Percentiles rank a stretch among this genome's conserved stretches.
Conservation (phyloP, 2,888 invertebrate genomes). For the Xiphydria camelus region DNA sequence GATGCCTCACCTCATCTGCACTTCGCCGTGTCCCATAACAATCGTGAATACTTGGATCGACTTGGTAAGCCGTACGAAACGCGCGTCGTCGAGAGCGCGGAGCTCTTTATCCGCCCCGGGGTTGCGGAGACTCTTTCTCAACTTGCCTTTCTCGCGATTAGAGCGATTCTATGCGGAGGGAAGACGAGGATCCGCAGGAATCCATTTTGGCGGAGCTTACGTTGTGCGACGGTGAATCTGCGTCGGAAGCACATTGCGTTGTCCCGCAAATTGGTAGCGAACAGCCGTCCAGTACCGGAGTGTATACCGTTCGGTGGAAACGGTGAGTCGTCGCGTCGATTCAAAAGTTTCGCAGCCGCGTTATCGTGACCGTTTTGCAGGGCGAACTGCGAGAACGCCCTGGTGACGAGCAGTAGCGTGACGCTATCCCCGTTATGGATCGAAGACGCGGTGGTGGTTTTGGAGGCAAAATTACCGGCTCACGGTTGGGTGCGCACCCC, state of each 20-base stretch:
- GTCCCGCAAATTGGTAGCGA: constrained; percentile 55
- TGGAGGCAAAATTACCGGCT: constrained; percentile 70
- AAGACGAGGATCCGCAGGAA: constrained; percentile 25
- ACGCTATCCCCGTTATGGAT: constrained; percentile 63
- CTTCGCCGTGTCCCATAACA: constrained; percentile 71
- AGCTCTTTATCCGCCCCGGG: too few species aligned
- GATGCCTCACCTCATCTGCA: constrained; percentile 70
- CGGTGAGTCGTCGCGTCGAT: constrained; percentile 51
- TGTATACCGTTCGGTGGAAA: constrained; percentile 63
- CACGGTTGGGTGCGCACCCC: constrained; percentile 75
- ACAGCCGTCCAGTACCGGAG: constrained; percentile 60
- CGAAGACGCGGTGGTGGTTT: constrained; percentile 66
- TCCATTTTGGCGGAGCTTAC: constrained; percentile 51
- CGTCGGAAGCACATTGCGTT: constrained; percentile 61
- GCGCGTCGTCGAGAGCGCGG: too few species aligned
- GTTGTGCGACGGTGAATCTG: constrained; percentile 60
- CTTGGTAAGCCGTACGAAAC: constrained; percentile 63
- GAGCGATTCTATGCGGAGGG: constrained; percentile 45
- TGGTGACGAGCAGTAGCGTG: constrained; percentile 61
- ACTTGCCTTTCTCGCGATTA: too few species aligned
- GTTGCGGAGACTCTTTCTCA: too few species aligned
- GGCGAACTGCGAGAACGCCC: constrained; percentile 37
- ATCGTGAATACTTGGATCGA: constrained; percentile 70
- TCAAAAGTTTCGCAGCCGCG: constrained; percentile 1
- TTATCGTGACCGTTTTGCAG: constrained; percentile 37